Percentiles rank a stretch among this genome's conserved stretches.
These are phyloP conservation scores for Herpetotheres cachinnans DNA, from an alignment of 2,113 vertebrate genomes.

Conservation along the genomic window DNA sequence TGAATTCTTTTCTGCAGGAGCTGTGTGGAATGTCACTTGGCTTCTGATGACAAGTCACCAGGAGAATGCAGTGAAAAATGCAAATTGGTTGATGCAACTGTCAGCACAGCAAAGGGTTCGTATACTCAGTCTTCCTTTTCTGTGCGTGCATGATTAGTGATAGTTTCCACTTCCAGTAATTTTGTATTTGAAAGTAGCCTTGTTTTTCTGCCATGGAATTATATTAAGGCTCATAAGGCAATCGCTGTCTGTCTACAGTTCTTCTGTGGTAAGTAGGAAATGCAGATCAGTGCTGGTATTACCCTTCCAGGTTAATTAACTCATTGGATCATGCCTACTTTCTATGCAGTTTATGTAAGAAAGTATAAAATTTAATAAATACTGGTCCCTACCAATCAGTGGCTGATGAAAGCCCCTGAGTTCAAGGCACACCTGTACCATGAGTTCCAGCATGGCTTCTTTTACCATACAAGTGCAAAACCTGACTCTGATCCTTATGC, in stretches of 20 bases:
- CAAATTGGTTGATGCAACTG: slow-evolving; percentile 75
- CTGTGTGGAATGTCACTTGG: slow-evolving; percentile 93
- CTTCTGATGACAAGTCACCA: slow-evolving; percentile 65
- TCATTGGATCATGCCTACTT: not conserved
- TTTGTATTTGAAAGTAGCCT: slow-evolving; percentile 11
- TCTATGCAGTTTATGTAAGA: not conserved
- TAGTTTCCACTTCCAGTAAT: not conserved
- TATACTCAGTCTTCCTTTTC: not conserved
- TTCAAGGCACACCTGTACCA: not conserved
- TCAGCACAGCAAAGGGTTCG: slow-evolving; percentile 83
- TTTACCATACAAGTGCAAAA: not conserved
- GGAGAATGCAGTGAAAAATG: slow-evolving; percentile 85
- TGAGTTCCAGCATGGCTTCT: not conserved
- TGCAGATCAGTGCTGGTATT: not conserved
- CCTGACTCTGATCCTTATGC: not conserved
- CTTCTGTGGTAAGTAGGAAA: not conserved
- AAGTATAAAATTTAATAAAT: not conserved
- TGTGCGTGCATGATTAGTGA: not conserved
- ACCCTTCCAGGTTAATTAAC: not conserved
- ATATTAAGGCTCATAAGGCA: not conserved
- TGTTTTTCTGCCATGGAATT: not conserved
- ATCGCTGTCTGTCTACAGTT: not conserved
- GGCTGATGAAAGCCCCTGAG: not conserved
- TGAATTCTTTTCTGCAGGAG: slow-evolving; percentile 77
- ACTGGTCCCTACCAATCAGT: not conserved